Evolutionary conservation across 2,113 vertebrate genomes (phyloP), one percentile per base, ranked within the genome.

Genomic region (Gasterosteus nipponicus): DNA sequence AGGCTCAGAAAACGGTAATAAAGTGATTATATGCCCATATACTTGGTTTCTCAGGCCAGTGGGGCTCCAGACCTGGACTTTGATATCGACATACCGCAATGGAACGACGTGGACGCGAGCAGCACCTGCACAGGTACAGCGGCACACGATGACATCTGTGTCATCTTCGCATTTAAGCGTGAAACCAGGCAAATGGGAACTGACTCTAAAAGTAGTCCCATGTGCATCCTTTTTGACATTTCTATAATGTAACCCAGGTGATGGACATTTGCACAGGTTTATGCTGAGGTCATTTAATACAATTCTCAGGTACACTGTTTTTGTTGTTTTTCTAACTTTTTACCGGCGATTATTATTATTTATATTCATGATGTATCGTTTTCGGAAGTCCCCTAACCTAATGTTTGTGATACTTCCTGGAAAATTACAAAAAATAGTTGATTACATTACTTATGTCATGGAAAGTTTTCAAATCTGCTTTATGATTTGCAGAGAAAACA

Each of bases 81-180:
- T 86, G 96, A 96, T 83, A 92, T 96, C 62, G 93, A 97, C 86
- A 92, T 97, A 79, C 93, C 94, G 83, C 88, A 88, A 1, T 98
- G 97, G 96, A 93, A 93, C 74, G 90, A 92, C 0, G 83, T 90
- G 69, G 89, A 94, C 66, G 73, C 83, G 29, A 87, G 81, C 80
- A 94, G 95, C 66, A 86, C 78, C 64, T 93, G 76, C 82, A 79
- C 94, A 94, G 97, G 97, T 97, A 42, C n/a, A n/a, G 1, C 18
- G 41, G 14, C 22, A 57, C 38, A 29, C 46, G 4, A 3, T 63
- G n/a, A 53, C 2, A 38, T 57, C 18, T 62, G 11, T 53, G n/a
- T 61, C 4, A 19, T 33, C 12, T 11, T 67, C 3, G 44, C 31
- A 33, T 58, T 60, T 60, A 14, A 66, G 29, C 18, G 6, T 29